Evolutionary conservation across 2,888 invertebrate species (phyloP).

Genomic region (Microchrysa polita): DNA sequence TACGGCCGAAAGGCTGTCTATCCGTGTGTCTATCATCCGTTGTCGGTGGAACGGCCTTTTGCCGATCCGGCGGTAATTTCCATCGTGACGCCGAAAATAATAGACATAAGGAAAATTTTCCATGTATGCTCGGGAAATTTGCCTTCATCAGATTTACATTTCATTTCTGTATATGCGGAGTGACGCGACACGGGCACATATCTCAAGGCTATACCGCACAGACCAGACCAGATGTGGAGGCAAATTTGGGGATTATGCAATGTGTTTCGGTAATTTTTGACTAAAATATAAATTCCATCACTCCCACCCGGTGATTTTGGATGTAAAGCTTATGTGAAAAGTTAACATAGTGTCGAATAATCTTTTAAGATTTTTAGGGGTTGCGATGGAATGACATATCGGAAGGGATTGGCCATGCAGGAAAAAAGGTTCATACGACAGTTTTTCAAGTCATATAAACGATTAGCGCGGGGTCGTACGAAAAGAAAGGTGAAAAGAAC

Average conservation of each 20-base stretch:
- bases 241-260: neutral
- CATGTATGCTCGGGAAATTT: slow-evolving; percentile 10
- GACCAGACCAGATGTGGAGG: neutral
- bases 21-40: neutral
- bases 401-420: slow-evolving; percentile 8
- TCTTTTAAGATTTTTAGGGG: slow-evolving; percentile 14
- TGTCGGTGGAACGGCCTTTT: neutral
- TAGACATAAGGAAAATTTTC: slow-evolving; percentile 37
- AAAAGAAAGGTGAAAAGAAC: slow-evolving; percentile 26
- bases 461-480: slow-evolving; percentile 16
- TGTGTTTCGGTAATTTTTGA: neutral
- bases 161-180: too few species aligned
- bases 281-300: neutral
- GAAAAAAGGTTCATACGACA: slow-evolving; percentile 26
- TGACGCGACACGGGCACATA: too few species aligned
- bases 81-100: slow-evolving; percentile 29
- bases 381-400: slow-evolving; percentile 29
- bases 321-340: neutral
- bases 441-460: slow-evolving; percentile 35
- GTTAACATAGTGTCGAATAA: neutral
- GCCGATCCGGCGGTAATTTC: slow-evolving; percentile 22
- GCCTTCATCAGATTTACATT: slow-evolving; percentile 39
- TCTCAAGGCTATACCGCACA: slow-evolving; percentile 20
- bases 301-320: neutral
- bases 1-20: too few species aligned